Conservation (phyloP, 2,797 vertebrate species). For the Tauraco hartlaubi region DNA sequence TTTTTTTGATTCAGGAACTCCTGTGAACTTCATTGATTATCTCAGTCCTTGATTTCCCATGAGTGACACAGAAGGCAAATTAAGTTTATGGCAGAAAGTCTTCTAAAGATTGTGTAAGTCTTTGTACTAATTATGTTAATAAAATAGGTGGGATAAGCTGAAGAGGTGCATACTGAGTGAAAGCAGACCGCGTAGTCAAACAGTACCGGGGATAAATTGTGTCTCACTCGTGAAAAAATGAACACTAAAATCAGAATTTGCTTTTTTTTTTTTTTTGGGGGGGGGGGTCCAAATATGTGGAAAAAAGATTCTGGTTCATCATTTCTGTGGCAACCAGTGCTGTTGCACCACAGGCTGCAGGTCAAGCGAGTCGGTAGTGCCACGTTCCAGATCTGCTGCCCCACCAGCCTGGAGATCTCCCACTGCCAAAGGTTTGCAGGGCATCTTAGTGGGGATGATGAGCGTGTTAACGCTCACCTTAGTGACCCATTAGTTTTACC, state of each 20-base stretch:
- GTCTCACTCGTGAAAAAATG: not conserved
- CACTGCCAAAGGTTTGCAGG: not conserved
- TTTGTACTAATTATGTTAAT: not conserved
- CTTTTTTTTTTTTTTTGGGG: not conserved
- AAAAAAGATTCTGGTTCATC: not conserved
- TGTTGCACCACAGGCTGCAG: fast-evolving
- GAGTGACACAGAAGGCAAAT: slow-evolving; percentile 73
- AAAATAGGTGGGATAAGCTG: not conserved
- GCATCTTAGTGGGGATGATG: not conserved
- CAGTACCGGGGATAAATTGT: not conserved
- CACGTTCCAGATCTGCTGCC: not conserved
- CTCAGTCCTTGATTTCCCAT: slow-evolving; percentile 66
- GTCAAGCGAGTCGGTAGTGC: not conserved
- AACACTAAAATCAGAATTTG: not conserved
- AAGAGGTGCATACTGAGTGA: not conserved
- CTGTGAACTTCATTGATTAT: slow-evolving; percentile 73
- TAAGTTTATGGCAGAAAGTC: slow-evolving; percentile 42
- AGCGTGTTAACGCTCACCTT: fast-evolving
- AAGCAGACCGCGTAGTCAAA: not conserved
- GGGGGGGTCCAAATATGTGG: not conserved
- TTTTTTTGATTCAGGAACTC: slow-evolving; percentile 30
- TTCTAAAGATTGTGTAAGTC: slow-evolving; percentile 4
- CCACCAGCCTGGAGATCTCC: not conserved
- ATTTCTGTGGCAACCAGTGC: not conserved
- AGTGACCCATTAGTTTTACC: not conserved